These are phyloP conservation scores for Willisornis vidua DNA, from an alignment of 2,113 vertebrate genomes.

Conservation along the genomic window DNA sequence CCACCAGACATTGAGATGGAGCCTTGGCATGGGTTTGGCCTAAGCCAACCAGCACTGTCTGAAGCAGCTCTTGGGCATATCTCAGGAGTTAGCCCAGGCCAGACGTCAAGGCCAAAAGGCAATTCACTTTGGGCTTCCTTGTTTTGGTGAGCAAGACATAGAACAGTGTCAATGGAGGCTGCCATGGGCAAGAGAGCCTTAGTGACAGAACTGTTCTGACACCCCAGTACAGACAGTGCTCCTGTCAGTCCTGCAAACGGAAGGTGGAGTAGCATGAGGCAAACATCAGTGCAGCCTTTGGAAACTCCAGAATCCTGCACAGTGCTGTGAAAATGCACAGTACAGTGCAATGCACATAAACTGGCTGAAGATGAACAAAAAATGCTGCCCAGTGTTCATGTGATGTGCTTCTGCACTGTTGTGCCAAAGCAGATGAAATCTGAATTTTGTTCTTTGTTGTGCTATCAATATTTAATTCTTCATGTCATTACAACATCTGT, in stretches of 20 bases:
- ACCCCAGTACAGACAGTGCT: not conserved
- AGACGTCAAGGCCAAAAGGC: not conserved
- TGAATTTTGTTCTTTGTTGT: not conserved
- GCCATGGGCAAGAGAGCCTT: not conserved
- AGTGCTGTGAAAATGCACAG: not conserved
- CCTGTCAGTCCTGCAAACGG: not conserved
- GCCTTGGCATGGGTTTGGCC: not conserved
- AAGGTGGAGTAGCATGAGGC: not conserved
- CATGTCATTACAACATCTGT: not conserved
- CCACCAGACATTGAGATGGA: not conserved
- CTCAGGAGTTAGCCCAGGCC: not conserved
- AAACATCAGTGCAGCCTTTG: not conserved
- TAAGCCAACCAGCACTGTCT: not conserved
- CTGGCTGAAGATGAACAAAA: not conserved
- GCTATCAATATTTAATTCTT: not conserved
- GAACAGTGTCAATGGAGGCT: not conserved
- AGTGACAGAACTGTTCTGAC: not conserved
- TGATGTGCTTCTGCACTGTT: not conserved
- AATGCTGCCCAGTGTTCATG: not conserved
- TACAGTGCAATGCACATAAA: not conserved
- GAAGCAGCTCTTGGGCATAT: not conserved
- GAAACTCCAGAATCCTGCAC: not conserved
- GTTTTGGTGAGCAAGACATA: not conserved
- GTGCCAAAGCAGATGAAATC: not conserved
- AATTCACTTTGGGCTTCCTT: not conserved